Percentiles rank a stretch among this genome's conserved stretches.
Evolutionary conservation across 2,888 invertebrate species (phyloP).

Genomic region (Amitus sp.): DNA sequence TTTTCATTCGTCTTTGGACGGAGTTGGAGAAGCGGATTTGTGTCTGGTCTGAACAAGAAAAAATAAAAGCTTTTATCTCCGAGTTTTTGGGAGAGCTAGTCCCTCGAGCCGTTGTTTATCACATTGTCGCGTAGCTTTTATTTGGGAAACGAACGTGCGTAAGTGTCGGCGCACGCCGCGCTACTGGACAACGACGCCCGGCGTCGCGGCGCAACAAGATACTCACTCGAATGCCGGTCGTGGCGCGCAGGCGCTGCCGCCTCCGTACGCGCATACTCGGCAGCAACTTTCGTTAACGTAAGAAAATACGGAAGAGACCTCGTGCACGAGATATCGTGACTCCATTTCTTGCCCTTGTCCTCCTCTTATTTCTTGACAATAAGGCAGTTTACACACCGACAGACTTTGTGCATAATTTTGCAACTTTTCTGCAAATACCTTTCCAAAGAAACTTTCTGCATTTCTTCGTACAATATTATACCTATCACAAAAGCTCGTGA

Average conservation of each 20-base stretch:
- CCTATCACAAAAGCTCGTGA: too few relatives aligned
- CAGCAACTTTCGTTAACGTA: constrained; percentile 3
- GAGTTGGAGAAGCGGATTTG: not conserved
- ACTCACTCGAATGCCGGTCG: constrained; percentile 27
- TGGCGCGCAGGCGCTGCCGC: constrained; percentile 45
- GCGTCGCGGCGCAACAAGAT: constrained; percentile 50
- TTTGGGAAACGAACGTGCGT: constrained; percentile 53
- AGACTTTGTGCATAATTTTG: too few relatives aligned
- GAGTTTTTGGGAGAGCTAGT: not conserved
- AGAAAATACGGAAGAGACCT: constrained; percentile 14
- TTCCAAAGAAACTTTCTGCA: too few relatives aligned
- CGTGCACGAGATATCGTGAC: constrained; percentile 16
- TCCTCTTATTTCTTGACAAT: not conserved
- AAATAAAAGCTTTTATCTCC: too few relatives aligned
- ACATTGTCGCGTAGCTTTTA: constrained; percentile 17
- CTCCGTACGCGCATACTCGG: constrained; percentile 10
- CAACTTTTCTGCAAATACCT: too few relatives aligned
- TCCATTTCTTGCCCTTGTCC: constrained; percentile 7
- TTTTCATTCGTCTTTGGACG: constrained; percentile 3
- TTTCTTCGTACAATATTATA: too few relatives aligned
- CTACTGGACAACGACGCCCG: constrained; percentile 59
- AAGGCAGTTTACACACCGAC: not conserved
- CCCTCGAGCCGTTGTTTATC: constrained; percentile 16
- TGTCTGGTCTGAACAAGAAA: too few relatives aligned
- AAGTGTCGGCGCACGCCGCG: constrained; percentile 64